Evolutionary conservation across 2,113 vertebrate genomes (phyloP), one percentile per base, ranked within the genome.

Genomic region (Zosterops borbonicus): DNA sequence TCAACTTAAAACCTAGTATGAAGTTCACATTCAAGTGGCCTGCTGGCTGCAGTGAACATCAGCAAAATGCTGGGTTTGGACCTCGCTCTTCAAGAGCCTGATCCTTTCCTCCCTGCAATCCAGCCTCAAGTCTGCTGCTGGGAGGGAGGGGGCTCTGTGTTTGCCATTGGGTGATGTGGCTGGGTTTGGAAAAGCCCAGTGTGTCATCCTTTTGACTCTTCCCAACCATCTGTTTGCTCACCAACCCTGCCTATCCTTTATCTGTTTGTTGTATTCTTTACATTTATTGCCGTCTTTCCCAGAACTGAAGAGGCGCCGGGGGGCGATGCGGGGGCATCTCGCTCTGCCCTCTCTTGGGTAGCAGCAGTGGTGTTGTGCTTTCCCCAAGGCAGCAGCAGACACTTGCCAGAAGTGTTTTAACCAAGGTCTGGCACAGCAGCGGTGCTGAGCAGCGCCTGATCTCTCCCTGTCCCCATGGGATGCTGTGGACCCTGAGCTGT

Each of bases 401-500:
- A 0, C 29, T 82, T 24, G 18, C 13, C 58, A 42, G 65, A 68
- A 73, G 42, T 1, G 49, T 46, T 78, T 24, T 24, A n/a, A 33
- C 27, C 28, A 0, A 37, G 3, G 5, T 52, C 46, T 62, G 62
- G 47, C 42, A 11, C 0, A 2, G 11, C 75, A 64, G 46, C 0
- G 3, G 15, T 14, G 46, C 53, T 21, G 68, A 75, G 37, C 47
- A 41, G 55, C 0, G 10, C 60, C 68, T 56, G 59, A 49, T 11
- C 42, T 53, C 7, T 0, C 52, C n/a, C n/a, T 0, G 0, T 44
- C 44, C 64, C n/a, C 31, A 9, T 4, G 11, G 24, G 33, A 44
- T 74, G 78, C 67, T 35, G 44, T 22, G 9, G 77, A 7, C 13
- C 49, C 37, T 0, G 9, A 23, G 70, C 33, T 20, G 31, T 0